Percentiles rank a stretch among this genome's conserved stretches.
phyloP scores from a whole-genome alignment of 2,797 vertebrate genomes.

The Bufotes viridis region DNA sequence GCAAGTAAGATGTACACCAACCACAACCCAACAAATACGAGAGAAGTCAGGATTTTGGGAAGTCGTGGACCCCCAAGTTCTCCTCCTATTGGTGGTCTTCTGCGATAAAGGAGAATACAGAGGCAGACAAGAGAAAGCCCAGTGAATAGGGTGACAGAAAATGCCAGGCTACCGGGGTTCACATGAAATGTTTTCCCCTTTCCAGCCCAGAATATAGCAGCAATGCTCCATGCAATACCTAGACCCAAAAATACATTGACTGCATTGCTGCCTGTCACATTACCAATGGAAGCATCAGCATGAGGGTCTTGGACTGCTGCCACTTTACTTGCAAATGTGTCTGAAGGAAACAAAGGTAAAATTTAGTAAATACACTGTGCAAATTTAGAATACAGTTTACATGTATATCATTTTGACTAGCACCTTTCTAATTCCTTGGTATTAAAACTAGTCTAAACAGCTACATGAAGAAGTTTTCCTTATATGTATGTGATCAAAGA shows the following conservation, averaged over 20 bases:
- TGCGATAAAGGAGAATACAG: constrained; percentile 79
- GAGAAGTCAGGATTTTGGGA: constrained; percentile 79
- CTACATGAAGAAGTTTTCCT: not conserved
- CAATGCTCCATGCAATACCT: constrained; percentile 88
- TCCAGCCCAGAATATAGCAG: constrained; percentile 80
- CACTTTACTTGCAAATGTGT: constrained; percentile 87
- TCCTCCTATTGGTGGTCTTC: constrained; percentile 75
- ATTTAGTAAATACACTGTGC: not conserved
- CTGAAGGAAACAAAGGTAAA: constrained; percentile 65
- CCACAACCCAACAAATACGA: constrained; percentile 82
- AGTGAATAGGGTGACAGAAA: constrained; percentile 87
- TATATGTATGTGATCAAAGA: too few relatives aligned
- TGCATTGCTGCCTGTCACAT: constrained; percentile 87
- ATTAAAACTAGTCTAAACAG: not conserved
- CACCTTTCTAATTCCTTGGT: not conserved
- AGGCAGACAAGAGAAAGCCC: constrained; percentile 78
- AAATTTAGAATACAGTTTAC: constrained; percentile 2
- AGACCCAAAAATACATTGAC: constrained; percentile 89
- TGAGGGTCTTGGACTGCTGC: constrained; percentile 88
- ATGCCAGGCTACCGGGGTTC: constrained; percentile 82
- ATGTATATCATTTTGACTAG: not conserved
- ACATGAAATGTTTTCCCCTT: constrained; percentile 78
- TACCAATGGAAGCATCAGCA: constrained; percentile 86
- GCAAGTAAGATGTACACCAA: constrained; percentile 85
- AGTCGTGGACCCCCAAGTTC: constrained; percentile 85